phyloP scores from a whole-genome alignment of 2,113 vertebrate species.

The Micromys minutus region DNA sequence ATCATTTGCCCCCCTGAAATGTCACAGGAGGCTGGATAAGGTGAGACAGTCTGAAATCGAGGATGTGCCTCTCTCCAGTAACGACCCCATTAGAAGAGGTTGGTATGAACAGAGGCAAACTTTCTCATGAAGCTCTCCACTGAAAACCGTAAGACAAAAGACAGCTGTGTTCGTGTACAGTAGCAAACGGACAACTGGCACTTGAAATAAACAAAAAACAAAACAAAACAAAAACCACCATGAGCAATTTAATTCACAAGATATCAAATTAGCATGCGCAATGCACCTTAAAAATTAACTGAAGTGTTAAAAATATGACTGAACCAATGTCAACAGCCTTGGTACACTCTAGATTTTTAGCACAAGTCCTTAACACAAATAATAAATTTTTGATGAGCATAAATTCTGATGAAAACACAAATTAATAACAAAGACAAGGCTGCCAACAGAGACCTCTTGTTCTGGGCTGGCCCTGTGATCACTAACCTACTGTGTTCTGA shows the following conservation, averaged over 20 bases:
- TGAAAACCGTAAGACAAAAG: constrained; percentile 39
- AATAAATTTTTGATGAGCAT: not conserved
- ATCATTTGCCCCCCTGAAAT: constrained; percentile 64
- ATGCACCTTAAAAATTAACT: not conserved
- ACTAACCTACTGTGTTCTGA: not conserved
- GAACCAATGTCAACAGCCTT: not conserved
- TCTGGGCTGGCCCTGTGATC: not conserved
- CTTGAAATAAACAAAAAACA: not conserved
- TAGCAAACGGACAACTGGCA: not conserved
- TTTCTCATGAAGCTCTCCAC: constrained; percentile 58
- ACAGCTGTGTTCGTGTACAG: not conserved
- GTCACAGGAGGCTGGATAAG: constrained; percentile 65
- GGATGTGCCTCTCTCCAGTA: constrained; percentile 60
- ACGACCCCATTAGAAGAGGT: constrained; percentile 53
- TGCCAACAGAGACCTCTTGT: not conserved
- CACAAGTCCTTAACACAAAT: not conserved
- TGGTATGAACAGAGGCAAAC: constrained; percentile 18
- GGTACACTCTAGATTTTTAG: not conserved
- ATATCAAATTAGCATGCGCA: not conserved
- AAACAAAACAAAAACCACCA: not conserved
- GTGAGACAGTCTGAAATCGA: constrained; percentile 66
- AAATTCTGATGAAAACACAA: not conserved
- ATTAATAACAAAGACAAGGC: not conserved
- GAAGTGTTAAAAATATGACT: not conserved
- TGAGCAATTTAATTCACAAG: not conserved